These are phyloP conservation scores for Maniola jurtina DNA, from an alignment of 1,140 invertebrate species.

Conservation along the genomic window DNA sequence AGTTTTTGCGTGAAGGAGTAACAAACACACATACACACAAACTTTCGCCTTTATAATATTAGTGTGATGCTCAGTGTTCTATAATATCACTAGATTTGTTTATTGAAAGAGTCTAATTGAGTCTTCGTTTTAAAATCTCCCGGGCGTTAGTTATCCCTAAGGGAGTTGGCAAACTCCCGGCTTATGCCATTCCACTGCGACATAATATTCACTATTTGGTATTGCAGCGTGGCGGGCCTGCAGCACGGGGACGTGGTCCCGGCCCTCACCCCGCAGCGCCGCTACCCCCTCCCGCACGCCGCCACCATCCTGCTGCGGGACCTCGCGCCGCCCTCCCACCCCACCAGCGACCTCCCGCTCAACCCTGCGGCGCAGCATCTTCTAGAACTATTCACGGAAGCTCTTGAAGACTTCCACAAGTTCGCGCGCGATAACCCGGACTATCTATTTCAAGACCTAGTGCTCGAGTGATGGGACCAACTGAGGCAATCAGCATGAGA, in stretches of 20 bases:
- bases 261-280: slow-evolving; percentile 44
- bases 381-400: background rate
- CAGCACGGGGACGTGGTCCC: slow-evolving; percentile 41
- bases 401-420: slow-evolving; percentile 21
- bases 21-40: no score
- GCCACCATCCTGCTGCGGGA: slow-evolving; percentile 34
- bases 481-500: no score
- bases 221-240: slow-evolving; percentile 38
- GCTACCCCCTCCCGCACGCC: slow-evolving; percentile 48
- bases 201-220: no score
- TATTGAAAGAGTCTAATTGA: no score
- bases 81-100: no score
- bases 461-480: background rate
- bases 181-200: no score
- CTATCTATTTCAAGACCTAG: slow-evolving; percentile 33
- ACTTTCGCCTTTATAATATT: no score
- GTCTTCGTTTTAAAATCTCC: no score
- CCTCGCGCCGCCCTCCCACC: slow-evolving; percentile 24
- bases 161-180: no score
- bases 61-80: no score
- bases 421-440: slow-evolving; percentile 39
- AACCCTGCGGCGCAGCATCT: background rate
- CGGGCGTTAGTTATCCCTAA: no score
- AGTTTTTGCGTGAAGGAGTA: no score
- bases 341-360: background rate